Evolutionary conservation across 2,888 invertebrate species (phyloP).

Genomic region (Drosophila nr. fundita): DNA sequence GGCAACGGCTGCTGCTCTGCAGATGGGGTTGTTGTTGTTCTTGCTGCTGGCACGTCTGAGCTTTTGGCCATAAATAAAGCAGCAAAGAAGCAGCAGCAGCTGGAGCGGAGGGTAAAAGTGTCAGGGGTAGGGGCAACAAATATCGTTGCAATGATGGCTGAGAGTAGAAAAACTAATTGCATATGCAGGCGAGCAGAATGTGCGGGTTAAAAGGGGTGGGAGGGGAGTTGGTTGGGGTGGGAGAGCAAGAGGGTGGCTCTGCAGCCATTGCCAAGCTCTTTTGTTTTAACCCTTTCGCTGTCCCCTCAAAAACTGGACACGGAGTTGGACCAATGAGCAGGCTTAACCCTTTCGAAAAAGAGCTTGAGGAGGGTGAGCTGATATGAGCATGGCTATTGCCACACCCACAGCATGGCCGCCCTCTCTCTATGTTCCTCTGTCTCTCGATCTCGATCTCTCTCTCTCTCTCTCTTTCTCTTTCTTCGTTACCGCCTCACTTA

Average conservation of each 20-base stretch:
- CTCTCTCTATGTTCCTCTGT: not conserved
- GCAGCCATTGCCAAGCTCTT: conserved; percentile 28
- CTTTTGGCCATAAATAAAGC: conserved; percentile 48
- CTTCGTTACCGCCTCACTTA: conserved; percentile 10
- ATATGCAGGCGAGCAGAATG: conserved; percentile 22
- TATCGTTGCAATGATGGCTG: conserved; percentile 35
- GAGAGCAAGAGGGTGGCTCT: conserved; percentile 14
- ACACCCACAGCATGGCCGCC: conserved; percentile 36
- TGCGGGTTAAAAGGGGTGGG: not conserved
- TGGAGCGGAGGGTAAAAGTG: conserved; percentile 8
- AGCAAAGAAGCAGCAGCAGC: conserved; percentile 1
- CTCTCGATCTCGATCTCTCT: not conserved
- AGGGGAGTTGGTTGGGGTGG: not conserved
- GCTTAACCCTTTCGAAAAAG: conserved; percentile 45
- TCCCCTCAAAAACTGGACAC: conserved; percentile 49
- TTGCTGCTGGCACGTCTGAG: conserved; percentile 36
- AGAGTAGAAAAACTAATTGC: conserved; percentile 46
- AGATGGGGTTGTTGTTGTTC: conserved; percentile 63
- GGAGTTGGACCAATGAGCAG: conserved; percentile 45
- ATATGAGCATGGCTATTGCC: conserved; percentile 12
- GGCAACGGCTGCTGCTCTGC: conserved; percentile 38
- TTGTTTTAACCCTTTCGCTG: conserved; percentile 61
- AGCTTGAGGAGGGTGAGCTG: conserved; percentile 33
- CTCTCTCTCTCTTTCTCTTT: not conserved
- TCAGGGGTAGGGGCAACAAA: not conserved